Conservation (phyloP, 2,797 vertebrate genomes). For the Notoglanidium macrostoma region DNA sequence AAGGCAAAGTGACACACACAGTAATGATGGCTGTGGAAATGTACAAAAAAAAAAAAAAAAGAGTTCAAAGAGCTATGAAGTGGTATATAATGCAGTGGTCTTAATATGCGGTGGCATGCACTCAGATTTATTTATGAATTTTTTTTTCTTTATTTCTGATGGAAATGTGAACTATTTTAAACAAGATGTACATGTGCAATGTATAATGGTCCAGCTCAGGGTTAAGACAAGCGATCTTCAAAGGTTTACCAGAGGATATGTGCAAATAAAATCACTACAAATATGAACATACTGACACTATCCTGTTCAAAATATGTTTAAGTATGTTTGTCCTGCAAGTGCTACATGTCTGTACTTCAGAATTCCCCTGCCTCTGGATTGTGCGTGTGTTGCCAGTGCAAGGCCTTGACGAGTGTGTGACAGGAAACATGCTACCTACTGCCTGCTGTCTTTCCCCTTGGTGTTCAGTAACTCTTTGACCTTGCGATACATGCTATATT, state of each 20-base stretch:
- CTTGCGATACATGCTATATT: conserved; percentile 27
- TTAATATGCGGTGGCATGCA: not conserved
- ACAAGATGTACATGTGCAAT: not conserved
- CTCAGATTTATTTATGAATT: conserved; percentile 15
- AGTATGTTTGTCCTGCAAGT: not conserved
- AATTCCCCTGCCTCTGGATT: not conserved
- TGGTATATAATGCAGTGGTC: conserved; percentile 16
- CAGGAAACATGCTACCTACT: not conserved
- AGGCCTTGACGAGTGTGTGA: not conserved
- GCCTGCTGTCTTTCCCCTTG: conserved; percentile 56
- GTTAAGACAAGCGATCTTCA: not conserved
- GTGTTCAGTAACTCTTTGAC: conserved; percentile 39
- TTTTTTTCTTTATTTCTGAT: conserved; percentile 3
- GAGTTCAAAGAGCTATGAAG: conserved; percentile 42
- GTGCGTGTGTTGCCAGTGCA: not conserved
- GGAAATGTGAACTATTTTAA: conserved; percentile 10
- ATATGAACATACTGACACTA: not conserved
- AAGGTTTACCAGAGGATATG: not conserved
- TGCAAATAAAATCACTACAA: not conserved
- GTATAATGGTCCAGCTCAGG: not conserved
- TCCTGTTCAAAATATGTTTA: not conserved
- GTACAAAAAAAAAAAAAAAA: conserved; percentile 7
- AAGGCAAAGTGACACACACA: conserved; percentile 26
- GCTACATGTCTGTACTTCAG: conserved; percentile 6
- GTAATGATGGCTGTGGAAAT: conserved; percentile 40